Conservation (phyloP, 2,888 invertebrate species). For the Heliconius ismenius region DNA sequence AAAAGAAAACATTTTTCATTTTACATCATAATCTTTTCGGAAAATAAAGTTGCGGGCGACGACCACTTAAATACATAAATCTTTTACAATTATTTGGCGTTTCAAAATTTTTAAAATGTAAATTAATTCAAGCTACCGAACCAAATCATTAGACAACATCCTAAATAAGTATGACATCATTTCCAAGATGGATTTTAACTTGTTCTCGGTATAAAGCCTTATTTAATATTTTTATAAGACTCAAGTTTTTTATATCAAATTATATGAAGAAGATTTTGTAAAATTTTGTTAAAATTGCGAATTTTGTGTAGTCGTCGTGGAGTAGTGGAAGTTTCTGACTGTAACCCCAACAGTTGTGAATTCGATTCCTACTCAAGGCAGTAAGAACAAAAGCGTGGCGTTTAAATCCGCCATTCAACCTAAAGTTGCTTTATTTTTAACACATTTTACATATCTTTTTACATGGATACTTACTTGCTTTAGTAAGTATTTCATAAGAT, state of each 20-base stretch:
- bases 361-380: too few relatives aligned
- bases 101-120: not conserved
- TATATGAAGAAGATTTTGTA: not conserved
- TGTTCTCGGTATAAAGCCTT: not conserved
- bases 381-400: too few relatives aligned
- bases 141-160: constrained; percentile 25
- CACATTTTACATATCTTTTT: not conserved
- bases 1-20: too few relatives aligned
- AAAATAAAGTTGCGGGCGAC: not conserved
- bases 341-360: too few relatives aligned
- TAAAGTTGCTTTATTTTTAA: not conserved
- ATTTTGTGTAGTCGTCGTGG: not conserved
- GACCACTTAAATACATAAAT: not conserved
- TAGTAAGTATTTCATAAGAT: constrained; percentile 19
- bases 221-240: constrained; percentile 25
- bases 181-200: constrained; percentile 31
- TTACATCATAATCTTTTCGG: not conserved
- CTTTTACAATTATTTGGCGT: not conserved
- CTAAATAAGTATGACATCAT: constrained; percentile 39
- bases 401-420: too few relatives aligned
- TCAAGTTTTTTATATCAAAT: not conserved
- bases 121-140: constrained; percentile 24
- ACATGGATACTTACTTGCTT: not conserved
- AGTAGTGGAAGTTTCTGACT: too few relatives aligned
- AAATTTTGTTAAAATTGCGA: not conserved